These are phyloP conservation scores for Diorhabda sublineata DNA, from an alignment of 1,140 invertebrate species.

Conservation along the genomic window DNA sequence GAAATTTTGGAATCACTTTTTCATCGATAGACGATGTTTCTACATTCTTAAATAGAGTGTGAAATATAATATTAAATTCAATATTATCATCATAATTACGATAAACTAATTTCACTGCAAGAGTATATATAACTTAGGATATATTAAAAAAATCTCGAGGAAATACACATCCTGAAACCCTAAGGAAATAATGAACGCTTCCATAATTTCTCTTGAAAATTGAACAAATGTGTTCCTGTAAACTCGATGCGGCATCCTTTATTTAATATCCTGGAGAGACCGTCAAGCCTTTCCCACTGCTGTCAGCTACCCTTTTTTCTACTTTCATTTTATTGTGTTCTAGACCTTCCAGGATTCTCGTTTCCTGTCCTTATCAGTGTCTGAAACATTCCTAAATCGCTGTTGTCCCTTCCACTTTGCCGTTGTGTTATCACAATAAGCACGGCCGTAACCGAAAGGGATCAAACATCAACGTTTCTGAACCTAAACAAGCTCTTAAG, in stretches of 20 bases:
- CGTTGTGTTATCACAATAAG: background rate
- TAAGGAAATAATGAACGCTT: constrained; percentile 1
- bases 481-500: background rate
- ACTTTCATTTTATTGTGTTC: constrained; percentile 3
- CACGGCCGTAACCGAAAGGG: background rate
- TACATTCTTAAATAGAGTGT: too few species aligned
- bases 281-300: background rate
- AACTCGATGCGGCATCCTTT: constrained; percentile 1
- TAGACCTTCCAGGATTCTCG: constrained; percentile 1
- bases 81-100: too few species aligned
- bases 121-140: too few species aligned
- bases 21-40: too few species aligned
- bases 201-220: background rate
- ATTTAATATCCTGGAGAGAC: background rate
- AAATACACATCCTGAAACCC: too few species aligned
- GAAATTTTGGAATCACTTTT: too few species aligned
- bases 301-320: constrained; percentile 2
- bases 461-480: background rate
- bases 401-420: background rate
- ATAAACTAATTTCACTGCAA: too few species aligned
- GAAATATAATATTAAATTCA: too few species aligned
- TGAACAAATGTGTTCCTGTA: background rate
- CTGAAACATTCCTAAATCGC: background rate
- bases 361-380: background rate
- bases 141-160: too few species aligned